Evolutionary conservation across 2,797 vertebrate genomes (phyloP), one percentile per base, ranked within the genome.

Genomic region (Aplochiton taeniatus): DNA sequence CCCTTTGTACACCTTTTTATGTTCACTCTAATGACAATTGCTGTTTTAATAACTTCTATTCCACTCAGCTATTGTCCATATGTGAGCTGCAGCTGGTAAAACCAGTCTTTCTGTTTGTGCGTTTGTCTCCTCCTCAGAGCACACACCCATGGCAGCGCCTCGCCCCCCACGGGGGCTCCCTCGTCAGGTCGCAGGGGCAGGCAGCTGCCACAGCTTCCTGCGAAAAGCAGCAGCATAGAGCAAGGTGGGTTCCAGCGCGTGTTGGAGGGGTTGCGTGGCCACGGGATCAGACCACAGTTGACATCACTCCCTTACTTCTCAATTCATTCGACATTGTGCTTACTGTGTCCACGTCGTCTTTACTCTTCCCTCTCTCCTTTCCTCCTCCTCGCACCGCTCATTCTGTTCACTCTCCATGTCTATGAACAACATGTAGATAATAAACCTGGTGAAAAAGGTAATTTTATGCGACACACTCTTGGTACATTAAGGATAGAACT

Each of bases 131-230:
- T 74, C 78, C 82, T 17, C 91, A 98, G 97, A 91, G 82, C 84
- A 63, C 93, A 94, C 76, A 89, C 83, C 69, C 93, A 94, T 42
- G 93, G 92, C 83, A 93, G 92, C 82, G 93, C 89, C 66, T 94
- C 94, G 62, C 91, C 95, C 69, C 90, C 94, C 7, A 79, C 88
- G 47, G 95, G 95, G 77, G 84, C 93, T 9, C 85, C 93, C 60
- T 93, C 92, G 82, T 91, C 94, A 82, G 92, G 88, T 68, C 95
- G 95, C 80, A 93, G 94, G 85, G 95, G 95, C 82, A 90, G 97
- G 59, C 96, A 98, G 79, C 93, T 99, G 58, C 97, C 96, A 0
- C 95, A 98, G 80, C 95, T 98, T 78, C 97, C 97, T 12, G 90
- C 95, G 61, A 95, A 96, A 75, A 96, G 94, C 83, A 92, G 95